A percentile compares a stretch with the other conserved stretches of the same genome.
These are phyloP conservation scores for Caenorhabditis sp. DNA, from an alignment of 2,888 invertebrate species.

Conservation along the genomic window DNA sequence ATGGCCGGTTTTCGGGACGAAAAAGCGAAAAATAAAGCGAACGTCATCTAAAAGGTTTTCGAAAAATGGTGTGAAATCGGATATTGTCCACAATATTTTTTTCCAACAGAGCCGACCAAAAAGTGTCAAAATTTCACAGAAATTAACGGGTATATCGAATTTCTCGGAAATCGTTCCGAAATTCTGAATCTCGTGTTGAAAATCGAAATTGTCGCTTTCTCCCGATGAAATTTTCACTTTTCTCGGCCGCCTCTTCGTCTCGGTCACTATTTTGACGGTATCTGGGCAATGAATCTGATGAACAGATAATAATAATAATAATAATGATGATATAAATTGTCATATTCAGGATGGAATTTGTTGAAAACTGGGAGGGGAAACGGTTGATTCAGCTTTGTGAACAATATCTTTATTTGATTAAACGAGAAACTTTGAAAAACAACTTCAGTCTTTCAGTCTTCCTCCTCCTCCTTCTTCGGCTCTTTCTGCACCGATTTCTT, in stretches of 20 bases:
- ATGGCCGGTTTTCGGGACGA: too few species aligned
- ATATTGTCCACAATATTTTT: too few species aligned
- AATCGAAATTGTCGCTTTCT: constrained; percentile 35
- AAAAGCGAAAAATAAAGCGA: too few species aligned
- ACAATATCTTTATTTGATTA: too few species aligned
- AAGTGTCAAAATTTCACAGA: constrained; percentile 8
- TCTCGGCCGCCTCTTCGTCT: constrained; percentile 12
- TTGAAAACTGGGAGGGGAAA: too few species aligned
- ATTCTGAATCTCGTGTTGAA: constrained; percentile 9
- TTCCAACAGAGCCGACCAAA: neutral
- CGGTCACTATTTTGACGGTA: constrained; percentile 11
- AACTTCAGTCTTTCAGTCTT: too few species aligned
- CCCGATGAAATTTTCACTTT: constrained; percentile 46
- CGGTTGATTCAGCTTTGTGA: too few species aligned
- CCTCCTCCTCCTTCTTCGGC: too few species aligned
- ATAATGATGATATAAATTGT: constrained; percentile 20
- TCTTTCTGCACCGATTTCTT: too few species aligned
- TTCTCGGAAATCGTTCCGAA: constrained; percentile 4
- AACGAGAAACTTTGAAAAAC: too few species aligned
- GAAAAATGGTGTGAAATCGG: too few species aligned
- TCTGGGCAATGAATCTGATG: constrained; percentile 23
- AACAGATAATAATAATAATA: constrained; percentile 6
- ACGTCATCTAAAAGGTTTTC: too few species aligned
- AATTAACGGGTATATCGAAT: constrained; percentile 19
- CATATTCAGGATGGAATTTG: constrained; percentile 9